Evolutionary conservation across 2,797 vertebrate species (phyloP), one percentile per base, ranked within the genome.

Genomic region (Etheostoma nigrum): DNA sequence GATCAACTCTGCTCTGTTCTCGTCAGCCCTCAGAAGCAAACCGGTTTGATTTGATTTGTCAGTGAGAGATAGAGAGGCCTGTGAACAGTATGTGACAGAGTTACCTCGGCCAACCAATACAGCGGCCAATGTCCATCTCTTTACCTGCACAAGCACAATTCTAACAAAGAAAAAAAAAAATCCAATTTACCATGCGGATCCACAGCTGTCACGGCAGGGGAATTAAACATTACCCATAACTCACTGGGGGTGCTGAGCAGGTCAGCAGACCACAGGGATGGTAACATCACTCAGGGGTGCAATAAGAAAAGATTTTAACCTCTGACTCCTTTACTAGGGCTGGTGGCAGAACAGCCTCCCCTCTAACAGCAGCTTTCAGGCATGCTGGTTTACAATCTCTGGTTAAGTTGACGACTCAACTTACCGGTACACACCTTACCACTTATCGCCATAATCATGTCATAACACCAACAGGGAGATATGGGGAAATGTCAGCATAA

Each of bases 211-310:
- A 92, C 78, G 12, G 86, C 80, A 48, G 70, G 87, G 87, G 92
- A 94, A 93, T 94, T 92, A 92, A 93, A 93, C 90, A 91, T 93
- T 92, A 92, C 89, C 92, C 92, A 93, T 93, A 94, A 94, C 88
- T 93, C 93, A 92, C 87, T 67, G 83, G 85, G 84, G 89, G 79
- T 87, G 86, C 74, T 67, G 86, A 80, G 88, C 90, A 86, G 93
- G 92, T 93, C 92, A 93, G 79, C 18, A 83, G 67, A 86, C 74
- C 79, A 89, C 85, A 77, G 82, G 85, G 78, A 84, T 81, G 85
- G 81, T 88, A 93, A 91, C 90, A 91, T 92, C 89, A 92, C 91
- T 93, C 92, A 89, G 69, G 87, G 86, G 89, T 90, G 86, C 90
- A 92, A 92, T 93, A 93, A 93, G 88, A 93, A 90, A 93, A 79